These are phyloP conservation scores for Drosophila buzzatii DNA, from an alignment of 2,888 invertebrate genomes.

Conservation along the genomic window DNA sequence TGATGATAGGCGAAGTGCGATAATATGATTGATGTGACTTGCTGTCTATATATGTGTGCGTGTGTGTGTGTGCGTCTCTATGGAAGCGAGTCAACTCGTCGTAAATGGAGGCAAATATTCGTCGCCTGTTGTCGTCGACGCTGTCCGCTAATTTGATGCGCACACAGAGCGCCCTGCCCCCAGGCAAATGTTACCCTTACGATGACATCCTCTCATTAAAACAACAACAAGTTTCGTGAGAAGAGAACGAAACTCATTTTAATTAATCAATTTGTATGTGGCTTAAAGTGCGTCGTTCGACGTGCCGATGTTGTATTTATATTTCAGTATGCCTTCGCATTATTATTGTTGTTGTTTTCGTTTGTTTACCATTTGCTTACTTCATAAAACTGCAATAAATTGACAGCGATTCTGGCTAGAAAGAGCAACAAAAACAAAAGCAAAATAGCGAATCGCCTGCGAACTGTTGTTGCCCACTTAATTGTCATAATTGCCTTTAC, in stretches of 20 bases:
- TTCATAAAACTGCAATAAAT: conserved; percentile 57
- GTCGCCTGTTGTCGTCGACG: conserved; percentile 8
- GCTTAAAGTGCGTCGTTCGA: conserved; percentile 26
- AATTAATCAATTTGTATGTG: conserved; percentile 74
- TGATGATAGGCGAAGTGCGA: conserved; percentile 12
- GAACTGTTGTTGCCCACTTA: conserved; percentile 31
- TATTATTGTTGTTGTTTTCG: conserved; percentile 3
- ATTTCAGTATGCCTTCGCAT: neutral
- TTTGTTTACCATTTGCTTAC: conserved; percentile 44
- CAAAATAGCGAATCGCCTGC: conserved; percentile 10
- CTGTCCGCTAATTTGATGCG: conserved; percentile 32
- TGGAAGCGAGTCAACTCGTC: conserved; percentile 2
- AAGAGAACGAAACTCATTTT: conserved; percentile 52
- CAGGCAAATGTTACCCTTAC: conserved; percentile 18
- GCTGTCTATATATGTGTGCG: neutral
- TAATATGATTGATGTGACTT: conserved; percentile 13
- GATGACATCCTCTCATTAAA: conserved; percentile 33
- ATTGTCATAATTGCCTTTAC: conserved; percentile 53
- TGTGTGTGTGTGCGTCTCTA: neutral
- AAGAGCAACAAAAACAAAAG: conserved; percentile 10
- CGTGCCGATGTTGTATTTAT: conserved; percentile 47
- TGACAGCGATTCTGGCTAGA: conserved; percentile 34
- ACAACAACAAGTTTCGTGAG: conserved; percentile 19
- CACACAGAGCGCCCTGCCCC: conserved; percentile 20
- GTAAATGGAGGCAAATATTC: conserved; percentile 20